Evolutionary conservation across 2,113 vertebrate species (phyloP).

Genomic region (Polypterus senegalus): DNA sequence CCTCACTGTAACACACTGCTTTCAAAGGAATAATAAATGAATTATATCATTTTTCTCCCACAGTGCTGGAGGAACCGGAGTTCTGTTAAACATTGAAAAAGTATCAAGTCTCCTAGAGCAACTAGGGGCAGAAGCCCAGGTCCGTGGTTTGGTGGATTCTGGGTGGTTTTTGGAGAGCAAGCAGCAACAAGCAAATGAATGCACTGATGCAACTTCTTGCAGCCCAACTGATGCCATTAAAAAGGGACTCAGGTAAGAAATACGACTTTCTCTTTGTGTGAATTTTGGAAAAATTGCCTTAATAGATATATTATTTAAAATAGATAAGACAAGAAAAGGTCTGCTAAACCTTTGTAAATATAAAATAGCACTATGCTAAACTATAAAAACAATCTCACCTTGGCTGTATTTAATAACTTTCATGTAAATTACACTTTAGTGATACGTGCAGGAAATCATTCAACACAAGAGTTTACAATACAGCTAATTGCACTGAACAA

Average conservation of each 20-base stretch:
- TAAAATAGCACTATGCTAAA: too few relatives aligned
- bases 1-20: too few relatives aligned
- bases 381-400: too few relatives aligned
- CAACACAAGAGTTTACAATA: too few relatives aligned
- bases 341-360: too few relatives aligned
- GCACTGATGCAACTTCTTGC: conserved; percentile 50
- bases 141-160: conserved; percentile 63
- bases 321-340: too few relatives aligned
- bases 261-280: neutral
- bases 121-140: conserved; percentile 54
- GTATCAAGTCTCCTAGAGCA: conserved; percentile 53
- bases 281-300: too few relatives aligned
- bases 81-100: conserved; percentile 62
- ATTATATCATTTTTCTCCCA: conserved; percentile 12
- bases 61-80: conserved; percentile 66
- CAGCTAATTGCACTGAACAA: too few relatives aligned
- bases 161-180: conserved; percentile 67
- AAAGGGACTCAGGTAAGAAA: conserved; percentile 52
- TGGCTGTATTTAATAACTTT: too few relatives aligned
- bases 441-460: too few relatives aligned
- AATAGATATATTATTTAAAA: too few relatives aligned
- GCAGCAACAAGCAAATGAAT: conserved; percentile 46
- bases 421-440: too few relatives aligned
- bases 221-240: conserved; percentile 58
- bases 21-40: conserved; percentile 3